phyloP scores from a whole-genome alignment of 2,888 invertebrate genomes.

The Julus scanicus region DNA sequence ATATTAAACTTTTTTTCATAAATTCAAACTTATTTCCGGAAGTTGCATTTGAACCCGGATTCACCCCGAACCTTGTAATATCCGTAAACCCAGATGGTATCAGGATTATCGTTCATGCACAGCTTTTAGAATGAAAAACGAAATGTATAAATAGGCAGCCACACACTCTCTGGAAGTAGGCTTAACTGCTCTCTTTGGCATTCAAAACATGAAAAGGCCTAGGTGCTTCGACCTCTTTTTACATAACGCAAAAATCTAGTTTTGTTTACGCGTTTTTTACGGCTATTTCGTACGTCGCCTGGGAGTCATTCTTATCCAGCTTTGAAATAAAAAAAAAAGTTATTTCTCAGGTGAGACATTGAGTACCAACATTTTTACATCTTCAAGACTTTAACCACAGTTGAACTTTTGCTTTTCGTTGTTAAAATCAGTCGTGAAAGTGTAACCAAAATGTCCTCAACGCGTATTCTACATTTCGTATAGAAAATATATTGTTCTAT shows the following conservation, averaged over 20 bases:
- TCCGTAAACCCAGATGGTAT: neutral
- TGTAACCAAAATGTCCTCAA: too few relatives aligned
- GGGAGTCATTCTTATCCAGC: neutral
- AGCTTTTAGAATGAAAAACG: neutral
- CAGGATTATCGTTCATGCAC: neutral
- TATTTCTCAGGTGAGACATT: neutral
- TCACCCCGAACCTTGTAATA: neutral
- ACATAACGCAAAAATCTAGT: neutral
- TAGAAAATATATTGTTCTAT: too few relatives aligned
- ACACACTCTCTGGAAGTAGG: neutral
- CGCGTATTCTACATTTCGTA: too few relatives aligned
- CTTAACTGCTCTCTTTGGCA: neutral
- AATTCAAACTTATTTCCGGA: neutral
- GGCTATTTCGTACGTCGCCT: neutral
- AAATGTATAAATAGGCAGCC: neutral
- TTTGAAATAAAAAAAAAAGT: neutral
- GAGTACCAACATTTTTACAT: neutral
- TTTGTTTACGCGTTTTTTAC: neutral
- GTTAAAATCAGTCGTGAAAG: too few relatives aligned
- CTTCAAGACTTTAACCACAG: neutral
- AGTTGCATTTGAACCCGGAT: neutral
- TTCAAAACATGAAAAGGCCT: neutral
- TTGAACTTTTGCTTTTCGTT: too few relatives aligned
- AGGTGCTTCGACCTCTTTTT: neutral
- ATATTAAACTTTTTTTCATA: neutral